These are phyloP conservation scores for Strongylocentrotus purpuratus DNA, from an alignment of 35 echinoderm and acorn worm species.

Conservation along the genomic window DNA sequence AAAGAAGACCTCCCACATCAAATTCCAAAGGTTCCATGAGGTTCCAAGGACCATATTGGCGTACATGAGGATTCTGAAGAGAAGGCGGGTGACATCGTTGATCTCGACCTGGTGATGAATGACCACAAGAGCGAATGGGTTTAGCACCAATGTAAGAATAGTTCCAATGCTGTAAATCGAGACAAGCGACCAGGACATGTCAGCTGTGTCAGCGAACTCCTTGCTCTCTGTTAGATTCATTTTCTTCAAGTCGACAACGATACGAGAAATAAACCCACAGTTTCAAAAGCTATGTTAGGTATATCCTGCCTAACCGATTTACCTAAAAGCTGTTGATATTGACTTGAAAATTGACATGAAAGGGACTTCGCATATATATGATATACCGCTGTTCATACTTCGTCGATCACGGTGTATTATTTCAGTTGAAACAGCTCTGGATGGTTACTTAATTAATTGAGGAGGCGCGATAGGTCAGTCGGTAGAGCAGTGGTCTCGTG, in stretches of 20 bases:
- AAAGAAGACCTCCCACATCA: neutral
- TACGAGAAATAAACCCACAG: neutral
- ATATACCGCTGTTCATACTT: too few species aligned
- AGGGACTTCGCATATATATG: too few species aligned
- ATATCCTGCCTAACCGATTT: too few species aligned
- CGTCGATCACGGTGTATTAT: too few species aligned
- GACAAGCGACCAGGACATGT: neutral
- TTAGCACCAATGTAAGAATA: neutral
- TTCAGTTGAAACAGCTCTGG: too few species aligned
- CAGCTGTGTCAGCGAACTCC: neutral
- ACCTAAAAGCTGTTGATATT: too few species aligned
- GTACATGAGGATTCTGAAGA: neutral
- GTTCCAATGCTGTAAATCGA: neutral
- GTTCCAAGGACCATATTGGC: neutral
- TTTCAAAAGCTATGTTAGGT: neutral
- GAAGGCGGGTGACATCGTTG: neutral
- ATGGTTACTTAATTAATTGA: too few species aligned
- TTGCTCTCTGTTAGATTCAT: neutral
- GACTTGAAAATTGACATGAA: too few species aligned
- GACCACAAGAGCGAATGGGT: neutral
- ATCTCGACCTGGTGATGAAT: neutral
- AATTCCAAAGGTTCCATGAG: neutral
- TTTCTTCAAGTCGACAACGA: neutral
- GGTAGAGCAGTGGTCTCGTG: too few species aligned
- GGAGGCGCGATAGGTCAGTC: too few species aligned